Percentiles rank a stretch among this genome's conserved stretches.
phyloP scores from a whole-genome alignment of 2,797 vertebrate genomes.

The Myotis planiceps region DNA sequence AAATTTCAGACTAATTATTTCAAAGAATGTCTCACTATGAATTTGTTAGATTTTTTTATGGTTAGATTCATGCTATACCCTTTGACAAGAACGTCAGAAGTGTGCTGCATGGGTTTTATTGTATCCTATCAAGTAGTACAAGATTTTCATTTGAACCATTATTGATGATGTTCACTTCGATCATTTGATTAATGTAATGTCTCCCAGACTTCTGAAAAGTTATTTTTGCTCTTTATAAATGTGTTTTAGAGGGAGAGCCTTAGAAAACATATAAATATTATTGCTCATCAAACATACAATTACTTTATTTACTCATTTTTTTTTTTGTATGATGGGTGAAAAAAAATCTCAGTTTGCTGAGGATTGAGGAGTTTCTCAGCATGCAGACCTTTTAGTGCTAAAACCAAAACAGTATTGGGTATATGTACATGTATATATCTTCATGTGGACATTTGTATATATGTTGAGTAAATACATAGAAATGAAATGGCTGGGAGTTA shows the following conservation, averaged over 20 bases:
- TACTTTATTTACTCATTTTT: not conserved
- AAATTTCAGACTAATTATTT: not conserved
- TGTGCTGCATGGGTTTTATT: not conserved
- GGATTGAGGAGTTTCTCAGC: not conserved
- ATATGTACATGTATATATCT: not conserved
- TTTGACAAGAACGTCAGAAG: not conserved
- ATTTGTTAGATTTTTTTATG: not conserved
- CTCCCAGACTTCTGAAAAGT: not conserved
- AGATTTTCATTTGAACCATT: not conserved
- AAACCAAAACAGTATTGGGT: not conserved
- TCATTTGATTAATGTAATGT: not conserved
- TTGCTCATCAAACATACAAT: not conserved
- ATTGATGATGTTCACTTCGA: not conserved
- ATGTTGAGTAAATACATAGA: not conserved
- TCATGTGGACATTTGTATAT: not conserved
- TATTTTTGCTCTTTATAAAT: not conserved
- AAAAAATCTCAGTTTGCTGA: not conserved
- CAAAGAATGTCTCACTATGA: not conserved
- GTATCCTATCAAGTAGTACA: not conserved
- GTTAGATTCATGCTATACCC: not conserved
- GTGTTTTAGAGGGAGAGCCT: not conserved
- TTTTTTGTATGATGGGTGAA: not conserved
- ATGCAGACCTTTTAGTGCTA: not conserved
- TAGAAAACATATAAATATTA: not conserved
- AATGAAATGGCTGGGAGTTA: not conserved